Evolutionary conservation across 2,797 vertebrate genomes (phyloP), one percentile per base, ranked within the genome.

Genomic region (Iguana delicatissima): DNA sequence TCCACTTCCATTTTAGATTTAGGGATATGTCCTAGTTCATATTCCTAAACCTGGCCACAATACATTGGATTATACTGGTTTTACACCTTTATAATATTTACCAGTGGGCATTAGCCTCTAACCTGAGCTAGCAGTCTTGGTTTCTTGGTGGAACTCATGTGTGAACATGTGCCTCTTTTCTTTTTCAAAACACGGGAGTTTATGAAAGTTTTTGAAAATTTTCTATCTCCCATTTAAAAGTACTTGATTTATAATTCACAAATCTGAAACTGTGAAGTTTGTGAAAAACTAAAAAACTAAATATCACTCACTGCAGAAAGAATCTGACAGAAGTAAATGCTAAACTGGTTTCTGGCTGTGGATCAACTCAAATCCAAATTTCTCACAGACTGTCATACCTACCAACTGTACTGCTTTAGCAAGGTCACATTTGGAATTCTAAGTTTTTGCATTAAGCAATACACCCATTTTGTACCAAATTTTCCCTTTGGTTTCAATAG

Each of bases 281-380:
- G 46, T 81, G 77, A 69, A 67, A 88, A 88, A 81, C 46, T 38
- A 81, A 81, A 69, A 88, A 88, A 55, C 62, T 67, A 62, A 93
- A 90, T 92, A 91, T 91, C 88, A 93, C 84, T 90, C 52, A 46
- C 85, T 83, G 93, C 55, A 91, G 73, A 81, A 94, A 91, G 84
- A 89, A 82, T n/a, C 1, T 93, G 86, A 88, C 86, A 88, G 86
- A 88, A 88, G 77, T 80, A 88, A 88, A 88, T 55, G 77, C 86
- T 55, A 67, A 88, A 88, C 46, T 88, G 86, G 77, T 57, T 88
- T 88, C 86, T 88, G 86, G 86, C 86, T 72, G n/a, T 26, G 13
- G 62, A 81, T 69, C 86, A 88, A 69, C 46, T 57, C 62, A 88
- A 81, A 80, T 88, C 86, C 86, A 88, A 86, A 55, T 69, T 67